phyloP scores from a whole-genome alignment of 2,888 invertebrate genomes.

The Trichogramma evanescens region DNA sequence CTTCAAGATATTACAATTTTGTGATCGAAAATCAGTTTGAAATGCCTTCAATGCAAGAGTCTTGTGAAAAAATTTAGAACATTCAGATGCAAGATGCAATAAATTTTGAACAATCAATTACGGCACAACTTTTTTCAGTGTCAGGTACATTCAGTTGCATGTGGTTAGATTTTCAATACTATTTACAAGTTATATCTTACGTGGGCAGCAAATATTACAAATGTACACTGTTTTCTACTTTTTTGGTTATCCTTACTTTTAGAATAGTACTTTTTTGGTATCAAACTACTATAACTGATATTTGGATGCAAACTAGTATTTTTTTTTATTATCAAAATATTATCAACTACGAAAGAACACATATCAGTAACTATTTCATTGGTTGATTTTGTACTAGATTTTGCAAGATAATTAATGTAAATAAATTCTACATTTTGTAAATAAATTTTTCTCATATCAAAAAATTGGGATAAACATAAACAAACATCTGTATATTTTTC shows the following conservation, averaged over 20 bases:
- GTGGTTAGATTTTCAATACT: conserved; percentile 1
- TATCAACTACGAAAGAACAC: conserved; percentile 7
- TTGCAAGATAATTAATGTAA: conserved; percentile 14
- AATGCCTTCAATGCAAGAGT: conserved; percentile 14
- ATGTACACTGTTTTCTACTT: conserved; percentile 12
- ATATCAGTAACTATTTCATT: conserved; percentile 6
- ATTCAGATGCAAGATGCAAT: conserved; percentile 9
- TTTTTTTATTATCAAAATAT: not conserved
- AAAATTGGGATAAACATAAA: not conserved
- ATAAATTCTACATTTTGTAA: conserved; percentile 10
- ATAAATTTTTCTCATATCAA: not conserved
- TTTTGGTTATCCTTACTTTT: not conserved
- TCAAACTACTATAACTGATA: not conserved
- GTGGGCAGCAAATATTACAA: conserved; percentile 7
- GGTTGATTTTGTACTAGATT: conserved; percentile 12
- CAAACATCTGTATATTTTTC: too few species aligned
- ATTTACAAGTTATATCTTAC: conserved; percentile 18
- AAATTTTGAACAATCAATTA: conserved; percentile 5
- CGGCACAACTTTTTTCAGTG: conserved; percentile 5
- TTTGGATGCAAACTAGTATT: not conserved
- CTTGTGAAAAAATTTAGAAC: conserved; percentile 12
- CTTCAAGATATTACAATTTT: conserved; percentile 10
- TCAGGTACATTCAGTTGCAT: conserved; percentile 17
- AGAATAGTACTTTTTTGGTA: not conserved
- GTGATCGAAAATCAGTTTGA: conserved; percentile 9